Percentiles rank a stretch among this genome's conserved stretches.
phyloP scores from a whole-genome alignment of 92 coral and sea anemone species.

The Paramuricea clavata region DNA sequence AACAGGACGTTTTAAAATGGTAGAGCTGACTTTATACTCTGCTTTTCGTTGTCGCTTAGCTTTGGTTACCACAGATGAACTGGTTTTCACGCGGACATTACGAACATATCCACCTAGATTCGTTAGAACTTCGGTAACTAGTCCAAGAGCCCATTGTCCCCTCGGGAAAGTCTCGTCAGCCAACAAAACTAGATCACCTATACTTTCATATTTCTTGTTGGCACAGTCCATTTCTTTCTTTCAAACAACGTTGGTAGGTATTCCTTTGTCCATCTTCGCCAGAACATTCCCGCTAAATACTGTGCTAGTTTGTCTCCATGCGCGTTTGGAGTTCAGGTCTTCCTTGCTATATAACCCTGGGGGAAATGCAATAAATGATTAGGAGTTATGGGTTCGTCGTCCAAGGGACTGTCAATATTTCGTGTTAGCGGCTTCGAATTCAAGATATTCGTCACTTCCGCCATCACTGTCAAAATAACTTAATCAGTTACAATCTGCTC shows the following conservation, averaged over 20 bases:
- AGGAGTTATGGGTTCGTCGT: slow-evolving; percentile 58
- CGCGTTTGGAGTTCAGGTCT: slow-evolving; percentile 57
- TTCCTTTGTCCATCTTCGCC: slow-evolving; percentile 66
- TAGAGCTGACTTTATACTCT: slow-evolving; percentile 26
- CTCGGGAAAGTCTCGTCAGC: slow-evolving; percentile 31
- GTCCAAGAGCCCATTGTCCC: slow-evolving; percentile 33
- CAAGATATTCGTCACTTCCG: slow-evolving; percentile 65
- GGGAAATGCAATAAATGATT: slow-evolving; percentile 73
- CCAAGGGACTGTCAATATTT: slow-evolving; percentile 58
- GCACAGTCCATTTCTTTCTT: background rate
- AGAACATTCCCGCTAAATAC: slow-evolving; percentile 68
- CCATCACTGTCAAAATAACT: slow-evolving; percentile 63
- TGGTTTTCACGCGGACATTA: slow-evolving; percentile 67
- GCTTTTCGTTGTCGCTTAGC: slow-evolving; percentile 54
- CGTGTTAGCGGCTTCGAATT: slow-evolving; percentile 66
- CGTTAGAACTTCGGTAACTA: slow-evolving; percentile 8
- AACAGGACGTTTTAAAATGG: slow-evolving; percentile 54
- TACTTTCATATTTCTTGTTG: slow-evolving; percentile 12
- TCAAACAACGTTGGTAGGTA: slow-evolving; percentile 29
- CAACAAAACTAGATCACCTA: slow-evolving; percentile 13
- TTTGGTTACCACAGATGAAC: slow-evolving; percentile 58
- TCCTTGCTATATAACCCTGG: no score
- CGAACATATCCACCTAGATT: slow-evolving; percentile 58
- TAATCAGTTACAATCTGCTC: slow-evolving; percentile 66
- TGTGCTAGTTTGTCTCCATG: slow-evolving; percentile 82